Percentiles rank a stretch among this genome's conserved stretches.
Conservation (phyloP, 2,113 vertebrate genomes). For the Siphamia tubifer region DNA sequence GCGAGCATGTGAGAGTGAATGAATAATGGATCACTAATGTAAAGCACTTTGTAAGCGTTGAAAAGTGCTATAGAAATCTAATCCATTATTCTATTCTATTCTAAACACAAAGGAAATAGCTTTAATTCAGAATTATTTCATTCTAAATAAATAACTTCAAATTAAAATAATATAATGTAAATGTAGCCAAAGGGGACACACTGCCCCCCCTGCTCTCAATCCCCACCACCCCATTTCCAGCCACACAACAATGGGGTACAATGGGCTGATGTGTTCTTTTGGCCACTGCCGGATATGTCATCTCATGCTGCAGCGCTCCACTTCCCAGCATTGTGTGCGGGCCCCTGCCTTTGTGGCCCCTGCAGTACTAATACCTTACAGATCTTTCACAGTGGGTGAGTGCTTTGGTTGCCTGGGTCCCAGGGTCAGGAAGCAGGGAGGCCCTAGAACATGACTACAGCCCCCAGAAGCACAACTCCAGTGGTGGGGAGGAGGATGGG, state of each 20-base stretch:
- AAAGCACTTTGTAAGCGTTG: no score
- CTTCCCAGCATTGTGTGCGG: conserved; percentile 64
- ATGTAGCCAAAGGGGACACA: conserved; percentile 52
- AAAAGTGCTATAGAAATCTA: no score
- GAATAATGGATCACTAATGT: no score
- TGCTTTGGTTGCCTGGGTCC: conserved; percentile 57
- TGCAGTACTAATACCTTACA: conserved; percentile 52
- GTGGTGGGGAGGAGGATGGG: not conserved
- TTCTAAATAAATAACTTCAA: no score
- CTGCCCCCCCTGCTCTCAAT: conserved; percentile 11
- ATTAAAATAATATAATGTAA: no score
- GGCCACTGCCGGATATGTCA: conserved; percentile 59
- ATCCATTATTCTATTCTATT: no score
- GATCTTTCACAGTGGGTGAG: conserved; percentile 71
- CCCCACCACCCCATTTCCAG: conserved; percentile 9
- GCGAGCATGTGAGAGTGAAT: no score
- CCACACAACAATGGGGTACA: conserved; percentile 53
- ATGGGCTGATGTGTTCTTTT: conserved; percentile 67
- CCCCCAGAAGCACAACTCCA: conserved; percentile 2
- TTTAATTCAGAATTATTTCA: no score
- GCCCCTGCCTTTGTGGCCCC: conserved; percentile 45
- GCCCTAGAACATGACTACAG: conserved; percentile 16
- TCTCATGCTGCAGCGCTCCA: conserved; percentile 55
- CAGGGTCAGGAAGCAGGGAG: conserved; percentile 51
- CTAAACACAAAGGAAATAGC: no score